Conservation (phyloP, 2,888 invertebrate genomes). For the Rugalucina vietnamica region DNA sequence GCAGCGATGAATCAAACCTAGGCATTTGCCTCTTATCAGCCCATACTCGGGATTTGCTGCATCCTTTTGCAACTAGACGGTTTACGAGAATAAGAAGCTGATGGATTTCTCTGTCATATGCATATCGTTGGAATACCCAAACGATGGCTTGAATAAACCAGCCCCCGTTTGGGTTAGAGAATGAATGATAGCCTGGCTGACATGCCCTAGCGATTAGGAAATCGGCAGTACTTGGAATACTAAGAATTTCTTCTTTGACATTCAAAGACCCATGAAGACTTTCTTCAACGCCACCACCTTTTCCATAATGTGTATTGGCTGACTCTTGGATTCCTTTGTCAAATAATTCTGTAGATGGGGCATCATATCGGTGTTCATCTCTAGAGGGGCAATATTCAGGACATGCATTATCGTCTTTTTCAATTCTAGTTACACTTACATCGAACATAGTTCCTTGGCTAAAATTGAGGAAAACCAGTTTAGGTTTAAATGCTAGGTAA, state of each 20-base stretch:
- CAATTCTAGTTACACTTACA: background rate
- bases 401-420: background rate
- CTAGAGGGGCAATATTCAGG: background rate
- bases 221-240: constrained; percentile 41
- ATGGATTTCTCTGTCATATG: constrained; percentile 52
- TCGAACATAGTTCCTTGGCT: constrained; percentile 68
- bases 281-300: constrained; percentile 18
- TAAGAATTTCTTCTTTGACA: background rate
- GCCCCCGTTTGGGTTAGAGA: constrained; percentile 64
- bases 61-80: background rate
- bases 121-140: constrained; percentile 64
- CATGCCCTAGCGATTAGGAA: constrained; percentile 55
- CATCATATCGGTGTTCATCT: background rate
- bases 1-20: background rate
- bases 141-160: constrained; percentile 71
- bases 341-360: background rate
- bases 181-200: constrained; percentile 65
- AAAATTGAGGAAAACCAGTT: constrained; percentile 71
- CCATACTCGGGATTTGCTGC: background rate
- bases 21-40: background rate
- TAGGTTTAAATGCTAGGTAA: constrained; percentile 66
- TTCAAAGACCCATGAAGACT: background rate
- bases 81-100: constrained; percentile 32
- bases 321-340: background rate
- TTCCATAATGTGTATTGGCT: background rate